These are phyloP conservation scores for Synanthedon formicaeformis DNA, from an alignment of 2,888 invertebrate genomes.

Conservation along the genomic window DNA sequence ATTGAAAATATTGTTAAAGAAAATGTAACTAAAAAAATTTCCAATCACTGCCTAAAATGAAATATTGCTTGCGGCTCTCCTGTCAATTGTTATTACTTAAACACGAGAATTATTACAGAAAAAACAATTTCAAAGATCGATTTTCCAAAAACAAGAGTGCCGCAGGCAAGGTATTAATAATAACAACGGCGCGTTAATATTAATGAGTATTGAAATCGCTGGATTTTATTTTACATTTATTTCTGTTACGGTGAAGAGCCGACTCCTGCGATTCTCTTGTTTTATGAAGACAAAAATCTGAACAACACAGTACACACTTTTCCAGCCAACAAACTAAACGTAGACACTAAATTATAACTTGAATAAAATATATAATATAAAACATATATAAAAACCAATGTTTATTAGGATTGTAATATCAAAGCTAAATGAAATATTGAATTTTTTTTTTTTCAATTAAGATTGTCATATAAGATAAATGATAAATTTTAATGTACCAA, in stretches of 20 bases:
- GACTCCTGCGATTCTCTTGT: conserved; percentile 14
- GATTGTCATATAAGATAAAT: no score
- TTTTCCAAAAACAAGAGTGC: conserved; percentile 14
- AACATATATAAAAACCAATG: no score
- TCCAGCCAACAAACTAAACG: no score
- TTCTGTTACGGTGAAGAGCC: background rate
- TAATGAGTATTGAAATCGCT: background rate
- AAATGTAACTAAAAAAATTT: no score
- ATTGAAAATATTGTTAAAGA: no score
- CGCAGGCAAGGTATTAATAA: conserved; percentile 9
- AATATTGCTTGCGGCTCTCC: conserved; percentile 1
- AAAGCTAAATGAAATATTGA: no score
- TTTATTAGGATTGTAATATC: no score
- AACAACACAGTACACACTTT: background rate
- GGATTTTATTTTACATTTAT: background rate
- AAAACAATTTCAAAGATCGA: background rate
- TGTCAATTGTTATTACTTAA: background rate
- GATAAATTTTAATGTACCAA: no score
- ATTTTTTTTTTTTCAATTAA: no score
- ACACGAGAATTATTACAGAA: background rate
- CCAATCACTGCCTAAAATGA: background rate
- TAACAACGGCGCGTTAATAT: conserved; percentile 2
- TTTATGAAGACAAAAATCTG: conserved; percentile 2
- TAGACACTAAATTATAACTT: no score
- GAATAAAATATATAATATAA: no score